Evolutionary conservation across 2,113 vertebrate genomes (phyloP).

Genomic region (Candoia aspera): DNA sequence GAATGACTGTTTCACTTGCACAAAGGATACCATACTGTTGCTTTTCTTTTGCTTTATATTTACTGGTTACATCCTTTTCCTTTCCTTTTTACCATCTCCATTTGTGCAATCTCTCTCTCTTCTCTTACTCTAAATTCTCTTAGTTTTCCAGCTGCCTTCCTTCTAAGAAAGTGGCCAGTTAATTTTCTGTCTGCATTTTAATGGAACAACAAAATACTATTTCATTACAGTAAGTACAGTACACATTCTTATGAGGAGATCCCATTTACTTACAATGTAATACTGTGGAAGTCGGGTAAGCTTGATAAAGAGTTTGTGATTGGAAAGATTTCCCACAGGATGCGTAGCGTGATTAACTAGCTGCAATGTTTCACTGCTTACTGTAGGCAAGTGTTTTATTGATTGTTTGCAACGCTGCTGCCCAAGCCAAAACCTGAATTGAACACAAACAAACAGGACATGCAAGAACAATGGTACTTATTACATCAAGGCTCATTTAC

Average conservation of each 20-base stretch:
- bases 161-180: background rate
- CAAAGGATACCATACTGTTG: background rate
- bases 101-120: background rate
- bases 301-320: conserved; percentile 93
- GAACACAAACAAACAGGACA: conserved; percentile 58
- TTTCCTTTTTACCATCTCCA: background rate
- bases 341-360: conserved; percentile 90
- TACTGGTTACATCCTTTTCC: background rate
- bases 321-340: conserved; percentile 89
- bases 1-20: background rate
- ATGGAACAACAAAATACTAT: background rate
- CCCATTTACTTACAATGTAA: conserved; percentile 89
- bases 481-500: conserved; percentile 23
- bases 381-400: conserved; percentile 96
- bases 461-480: background rate
- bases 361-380: conserved; percentile 89
- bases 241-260: conserved; percentile 29
- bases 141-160: background rate
- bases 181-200: background rate
- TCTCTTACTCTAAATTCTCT: background rate
- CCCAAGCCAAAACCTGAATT: conserved; percentile 95
- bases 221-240: background rate
- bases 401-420: conserved; percentile 96
- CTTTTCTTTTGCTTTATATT: background rate
- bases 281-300: conserved; percentile 96